Evolutionary conservation across 2,888 invertebrate species (phyloP), one percentile per base, ranked within the genome.

Genomic region (Eupelmus urozonus): DNA sequence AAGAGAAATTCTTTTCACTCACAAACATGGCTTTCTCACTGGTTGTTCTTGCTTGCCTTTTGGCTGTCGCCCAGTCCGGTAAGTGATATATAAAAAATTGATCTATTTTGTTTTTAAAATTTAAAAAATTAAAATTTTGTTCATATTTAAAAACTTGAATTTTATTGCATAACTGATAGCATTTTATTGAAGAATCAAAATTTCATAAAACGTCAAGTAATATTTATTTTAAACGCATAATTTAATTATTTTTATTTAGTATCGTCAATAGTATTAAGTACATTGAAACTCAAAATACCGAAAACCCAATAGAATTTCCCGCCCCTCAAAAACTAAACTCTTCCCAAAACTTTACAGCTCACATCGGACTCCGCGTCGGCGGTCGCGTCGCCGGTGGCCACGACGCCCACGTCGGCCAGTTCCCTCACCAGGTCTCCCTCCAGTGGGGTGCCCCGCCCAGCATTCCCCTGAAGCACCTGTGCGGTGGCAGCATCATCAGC

Each of bases 341-440:
- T 57, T 29, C 7, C 23, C 9, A 5, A 34, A 34, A 7, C 13
- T 23, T 40, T 34, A 18, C 27, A 49, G 60, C 53, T 3, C 25
- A 20, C 20, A n/a, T 45, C 3, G 29, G 59, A 0, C 11, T 25
- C 1, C 4, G 25, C 1, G 16, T 45, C 11, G 23, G 20, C 1
- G 49, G 67, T 7, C 83, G 74, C 49, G 81, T 87, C 40, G 84
- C 85, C n/a, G 87, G 86, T 11, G 87, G 87, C 0, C 49, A 80
- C 40, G 75, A 90, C 0, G 91, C 91, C 0, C 66, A 51, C 0
- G 85, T 87, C 23, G 90, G 90, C 51, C 81, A 88, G 4, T 91
- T 91, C 40, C 91, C 91, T 0, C 91, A 90, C 82, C 91, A 91
- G 77, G 89, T 91, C 1, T 91, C 91, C 0, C 80, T 91, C 72